Conservation (phyloP, 2,797 vertebrate species). For the Discoglossus pictus region DNA sequence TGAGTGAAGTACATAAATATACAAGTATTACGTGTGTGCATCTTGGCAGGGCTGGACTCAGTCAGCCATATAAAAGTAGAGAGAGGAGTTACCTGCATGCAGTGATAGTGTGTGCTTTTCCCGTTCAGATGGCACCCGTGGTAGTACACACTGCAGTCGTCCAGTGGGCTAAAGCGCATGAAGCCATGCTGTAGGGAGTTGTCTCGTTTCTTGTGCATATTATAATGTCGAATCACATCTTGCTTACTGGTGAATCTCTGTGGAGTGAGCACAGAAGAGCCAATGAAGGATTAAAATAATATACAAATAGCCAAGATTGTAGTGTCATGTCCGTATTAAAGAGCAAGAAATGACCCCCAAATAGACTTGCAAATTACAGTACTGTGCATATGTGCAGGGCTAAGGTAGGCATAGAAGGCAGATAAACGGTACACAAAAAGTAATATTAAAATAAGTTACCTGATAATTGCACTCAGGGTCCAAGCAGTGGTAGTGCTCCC, state of each 20-base stretch:
- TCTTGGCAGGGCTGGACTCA: background rate
- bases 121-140: slow-evolving; percentile 98
- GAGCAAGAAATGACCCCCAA: too few species aligned
- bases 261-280: slow-evolving; percentile 50
- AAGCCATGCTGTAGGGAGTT: slow-evolving; percentile 98
- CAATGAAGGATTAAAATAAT: slow-evolving; percentile 32
- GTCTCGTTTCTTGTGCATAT: slow-evolving; percentile 99
- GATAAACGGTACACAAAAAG: too few species aligned
- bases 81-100: slow-evolving; percentile 90
- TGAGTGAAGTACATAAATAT: too few species aligned
- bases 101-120: slow-evolving; percentile 99
- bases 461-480: slow-evolving; percentile 99
- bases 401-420: too few species aligned
- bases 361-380: too few species aligned
- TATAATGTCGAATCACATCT: slow-evolving; percentile 99
- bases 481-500: slow-evolving; percentile 98
- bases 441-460: too few species aligned
- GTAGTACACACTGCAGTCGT: slow-evolving; percentile 98
- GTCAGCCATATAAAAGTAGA: too few species aligned
- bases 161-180: slow-evolving; percentile 99
- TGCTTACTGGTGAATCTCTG: slow-evolving; percentile 99
- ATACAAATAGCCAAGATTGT: too few species aligned
- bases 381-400: too few species aligned
- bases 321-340: too few species aligned
- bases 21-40: too few species aligned